Evolutionary conservation across 2,113 vertebrate genomes (phyloP).

Genomic region (Columbina picui): DNA sequence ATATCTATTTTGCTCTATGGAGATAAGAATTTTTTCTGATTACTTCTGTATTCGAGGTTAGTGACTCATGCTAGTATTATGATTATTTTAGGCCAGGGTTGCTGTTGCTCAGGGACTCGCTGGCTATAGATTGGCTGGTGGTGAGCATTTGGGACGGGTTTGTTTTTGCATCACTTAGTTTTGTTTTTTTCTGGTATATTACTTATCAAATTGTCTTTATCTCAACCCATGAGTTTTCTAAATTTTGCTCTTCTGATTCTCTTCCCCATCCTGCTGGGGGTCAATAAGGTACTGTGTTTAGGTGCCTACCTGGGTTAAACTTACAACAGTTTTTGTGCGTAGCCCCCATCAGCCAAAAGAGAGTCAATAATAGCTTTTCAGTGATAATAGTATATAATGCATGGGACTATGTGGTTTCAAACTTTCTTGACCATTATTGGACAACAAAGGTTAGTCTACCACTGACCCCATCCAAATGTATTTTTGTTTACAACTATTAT

Average conservation of each 20-base stretch:
- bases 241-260: not conserved
- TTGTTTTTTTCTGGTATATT: not conserved
- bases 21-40: not conserved
- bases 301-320: not conserved
- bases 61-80: not conserved
- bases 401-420: not conserved
- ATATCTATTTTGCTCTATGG: not conserved
- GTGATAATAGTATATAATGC: not conserved
- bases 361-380: not conserved
- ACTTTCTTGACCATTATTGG: not conserved
- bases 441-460: not conserved
- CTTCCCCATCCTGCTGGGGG: not conserved
- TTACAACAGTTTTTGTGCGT: not conserved
- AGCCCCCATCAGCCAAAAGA: not conserved
- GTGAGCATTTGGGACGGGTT: not conserved
- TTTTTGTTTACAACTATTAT: not conserved
- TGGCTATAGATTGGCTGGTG: not conserved
- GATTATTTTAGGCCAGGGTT: not conserved
- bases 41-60: not conserved
- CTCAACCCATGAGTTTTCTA: not conserved
- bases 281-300: not conserved
- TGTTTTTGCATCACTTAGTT: not conserved
- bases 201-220: not conserved
- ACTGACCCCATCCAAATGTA: not conserved
- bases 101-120: not conserved